Evolutionary conservation across 2,888 invertebrate species (phyloP).

Genomic region (Nomada flava): DNA sequence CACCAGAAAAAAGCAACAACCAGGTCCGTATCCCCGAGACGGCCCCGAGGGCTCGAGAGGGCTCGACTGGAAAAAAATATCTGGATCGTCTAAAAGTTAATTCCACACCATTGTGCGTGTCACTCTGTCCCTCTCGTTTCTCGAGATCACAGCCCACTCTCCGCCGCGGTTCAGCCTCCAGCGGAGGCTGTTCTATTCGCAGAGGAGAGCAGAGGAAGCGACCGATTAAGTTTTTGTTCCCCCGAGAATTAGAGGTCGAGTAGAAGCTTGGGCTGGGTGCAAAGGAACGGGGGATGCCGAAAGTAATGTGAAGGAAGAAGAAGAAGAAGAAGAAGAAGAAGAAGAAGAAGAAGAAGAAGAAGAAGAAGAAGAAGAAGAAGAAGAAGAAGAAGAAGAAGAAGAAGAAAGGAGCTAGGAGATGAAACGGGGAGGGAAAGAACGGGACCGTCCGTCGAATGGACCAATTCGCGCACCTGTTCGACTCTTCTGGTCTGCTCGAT

Average conservation of each 20-base stretch:
- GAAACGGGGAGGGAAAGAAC: constrained; percentile 49
- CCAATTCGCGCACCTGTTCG: constrained; percentile 67
- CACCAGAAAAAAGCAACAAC: constrained; percentile 11
- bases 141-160: neutral
- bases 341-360: constrained; percentile 22
- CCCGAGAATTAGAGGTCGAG: constrained; percentile 78
- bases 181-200: constrained; percentile 55
- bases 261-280: constrained; percentile 52
- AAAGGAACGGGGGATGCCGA: constrained; percentile 43
- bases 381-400: constrained; percentile 1
- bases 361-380: constrained; percentile 13
- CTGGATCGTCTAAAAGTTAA: constrained; percentile 39
- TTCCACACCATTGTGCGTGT: constrained; percentile 37
- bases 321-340: constrained; percentile 14
- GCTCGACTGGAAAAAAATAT: constrained; percentile 1
- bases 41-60: neutral
- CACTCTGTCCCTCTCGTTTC: constrained; percentile 35
- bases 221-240: constrained; percentile 82
- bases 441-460: constrained; percentile 56
- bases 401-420: constrained; percentile 20
- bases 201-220: constrained; percentile 81
- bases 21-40: neutral
- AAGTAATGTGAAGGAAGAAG: constrained; percentile 17
- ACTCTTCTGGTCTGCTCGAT: constrained; percentile 51
- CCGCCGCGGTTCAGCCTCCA: constrained; percentile 26